Evolutionary conservation across 1,140 invertebrate species (phyloP).

Genomic region (Drosophila bipectinata): DNA sequence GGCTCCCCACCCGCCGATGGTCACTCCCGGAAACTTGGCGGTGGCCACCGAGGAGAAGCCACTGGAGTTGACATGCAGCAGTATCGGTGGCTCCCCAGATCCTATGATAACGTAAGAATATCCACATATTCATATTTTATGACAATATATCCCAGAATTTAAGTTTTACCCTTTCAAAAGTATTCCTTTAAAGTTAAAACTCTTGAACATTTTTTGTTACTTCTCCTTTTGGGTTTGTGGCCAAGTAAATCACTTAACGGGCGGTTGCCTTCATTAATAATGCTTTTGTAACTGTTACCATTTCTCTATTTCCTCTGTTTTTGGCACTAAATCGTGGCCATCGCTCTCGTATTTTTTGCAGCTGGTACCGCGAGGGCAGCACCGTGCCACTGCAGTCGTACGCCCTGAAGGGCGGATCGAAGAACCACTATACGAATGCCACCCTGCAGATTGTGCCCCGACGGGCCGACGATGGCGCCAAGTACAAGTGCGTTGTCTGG

Average conservation of each 20-base stretch:
- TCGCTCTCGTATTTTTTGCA: slow-evolving; percentile 64
- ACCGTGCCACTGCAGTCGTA: slow-evolving; percentile 88
- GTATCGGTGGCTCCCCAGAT: slow-evolving; percentile 93
- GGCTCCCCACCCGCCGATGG: slow-evolving; percentile 91
- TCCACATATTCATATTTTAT: background rate
- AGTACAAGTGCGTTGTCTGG: slow-evolving; percentile 93
- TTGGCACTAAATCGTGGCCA: slow-evolving; percentile 69
- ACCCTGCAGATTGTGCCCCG: slow-evolving; percentile 90
- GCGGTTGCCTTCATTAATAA: slow-evolving; percentile 76
- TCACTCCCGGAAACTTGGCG: slow-evolving; percentile 88
- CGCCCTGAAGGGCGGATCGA: slow-evolving; percentile 87
- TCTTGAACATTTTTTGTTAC: slow-evolving; percentile 1
- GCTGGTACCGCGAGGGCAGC: slow-evolving; percentile 89
- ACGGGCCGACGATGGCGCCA: slow-evolving; percentile 92
- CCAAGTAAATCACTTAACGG: slow-evolving; percentile 78
- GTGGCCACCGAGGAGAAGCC: slow-evolving; percentile 91
- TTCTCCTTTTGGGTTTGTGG: slow-evolving; percentile 26
- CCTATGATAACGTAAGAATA: slow-evolving; percentile 90
- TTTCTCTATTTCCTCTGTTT: slow-evolving; percentile 27
- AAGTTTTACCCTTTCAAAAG: background rate
- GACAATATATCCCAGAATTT: background rate
- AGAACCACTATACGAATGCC: slow-evolving; percentile 89
- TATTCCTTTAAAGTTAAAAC: slow-evolving; percentile 2
- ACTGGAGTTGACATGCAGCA: slow-evolving; percentile 92
- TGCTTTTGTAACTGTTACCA: slow-evolving; percentile 32